These are phyloP conservation scores for Cygnus olor DNA, from an alignment of 2,797 vertebrate genomes.

Conservation along the genomic window DNA sequence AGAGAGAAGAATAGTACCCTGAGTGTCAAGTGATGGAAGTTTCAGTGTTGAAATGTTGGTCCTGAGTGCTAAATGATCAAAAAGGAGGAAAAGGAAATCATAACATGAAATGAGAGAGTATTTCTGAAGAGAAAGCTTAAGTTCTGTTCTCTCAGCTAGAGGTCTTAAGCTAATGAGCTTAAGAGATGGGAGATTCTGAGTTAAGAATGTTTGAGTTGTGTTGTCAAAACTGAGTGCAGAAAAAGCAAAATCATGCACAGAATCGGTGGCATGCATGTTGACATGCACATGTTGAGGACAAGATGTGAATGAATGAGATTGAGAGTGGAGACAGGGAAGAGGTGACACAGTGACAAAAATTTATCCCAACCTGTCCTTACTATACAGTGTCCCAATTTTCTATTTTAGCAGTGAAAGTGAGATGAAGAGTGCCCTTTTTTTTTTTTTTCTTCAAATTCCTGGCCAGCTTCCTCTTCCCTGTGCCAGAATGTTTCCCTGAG, in stretches of 20 bases:
- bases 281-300: background rate
- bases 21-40: background rate
- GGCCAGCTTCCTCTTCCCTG: constrained; percentile 14
- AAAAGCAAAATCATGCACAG: background rate
- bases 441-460: background rate
- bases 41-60: background rate
- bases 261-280: background rate
- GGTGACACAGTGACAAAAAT: constrained; percentile 22
- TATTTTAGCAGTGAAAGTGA: constrained; percentile 9
- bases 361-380: constrained; percentile 52
- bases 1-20: background rate
- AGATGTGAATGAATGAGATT: constrained; percentile 30
- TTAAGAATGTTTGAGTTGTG: background rate
- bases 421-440: background rate
- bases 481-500: constrained; percentile 51
- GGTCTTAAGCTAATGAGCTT: background rate
- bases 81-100: background rate
- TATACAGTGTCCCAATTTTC: constrained; percentile 43
- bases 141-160: background rate
- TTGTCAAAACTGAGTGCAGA: background rate
- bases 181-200: background rate
- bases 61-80: constrained; percentile 6
- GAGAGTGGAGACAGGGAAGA: constrained; percentile 5
- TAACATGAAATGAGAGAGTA: background rate
- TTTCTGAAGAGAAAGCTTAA: background rate